These are phyloP conservation scores for Bicyclus anynana DNA, from an alignment of 1,140 invertebrate genomes.

Conservation along the genomic window DNA sequence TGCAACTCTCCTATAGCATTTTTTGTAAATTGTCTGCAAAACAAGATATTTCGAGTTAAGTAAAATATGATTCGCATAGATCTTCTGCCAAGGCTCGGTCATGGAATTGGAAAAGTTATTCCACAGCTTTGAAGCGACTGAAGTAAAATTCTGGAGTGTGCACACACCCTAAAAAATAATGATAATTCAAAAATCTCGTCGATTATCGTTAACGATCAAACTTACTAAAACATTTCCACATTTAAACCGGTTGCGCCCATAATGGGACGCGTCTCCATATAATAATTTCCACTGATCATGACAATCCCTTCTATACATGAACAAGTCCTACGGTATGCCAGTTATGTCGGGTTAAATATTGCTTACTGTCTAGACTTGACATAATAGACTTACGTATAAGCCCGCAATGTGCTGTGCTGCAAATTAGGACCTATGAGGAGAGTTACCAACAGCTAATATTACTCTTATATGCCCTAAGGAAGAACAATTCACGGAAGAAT, in stretches of 20 bases:
- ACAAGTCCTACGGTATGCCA: slow-evolving; percentile 8
- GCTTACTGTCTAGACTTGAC: slow-evolving; percentile 4
- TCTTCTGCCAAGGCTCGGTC: too few species aligned
- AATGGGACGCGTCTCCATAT: not conserved
- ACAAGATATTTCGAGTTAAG: too few species aligned
- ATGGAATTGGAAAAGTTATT: too few species aligned
- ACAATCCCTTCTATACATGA: not conserved
- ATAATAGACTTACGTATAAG: not conserved
- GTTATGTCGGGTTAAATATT: slow-evolving; percentile 14
- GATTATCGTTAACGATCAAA: not conserved
- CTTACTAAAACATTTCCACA: not conserved
- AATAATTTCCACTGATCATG: slow-evolving; percentile 7
- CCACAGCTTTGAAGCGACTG: too few species aligned
- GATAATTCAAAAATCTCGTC: slow-evolving; percentile 1
- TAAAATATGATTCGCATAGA: too few species aligned
- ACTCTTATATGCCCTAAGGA: too few species aligned
- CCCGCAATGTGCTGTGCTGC: not conserved
- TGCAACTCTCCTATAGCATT: too few species aligned
- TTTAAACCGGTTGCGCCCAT: slow-evolving; percentile 1
- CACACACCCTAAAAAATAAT: not conserved
- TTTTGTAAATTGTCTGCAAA: too few species aligned
- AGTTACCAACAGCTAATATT: too few species aligned
- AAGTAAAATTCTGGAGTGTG: not conserved
- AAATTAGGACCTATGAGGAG: too few species aligned
- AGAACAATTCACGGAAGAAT: too few species aligned